These are phyloP conservation scores for Danionella cerebrum DNA, from an alignment of 2,113 vertebrate genomes.

Conservation along the genomic window DNA sequence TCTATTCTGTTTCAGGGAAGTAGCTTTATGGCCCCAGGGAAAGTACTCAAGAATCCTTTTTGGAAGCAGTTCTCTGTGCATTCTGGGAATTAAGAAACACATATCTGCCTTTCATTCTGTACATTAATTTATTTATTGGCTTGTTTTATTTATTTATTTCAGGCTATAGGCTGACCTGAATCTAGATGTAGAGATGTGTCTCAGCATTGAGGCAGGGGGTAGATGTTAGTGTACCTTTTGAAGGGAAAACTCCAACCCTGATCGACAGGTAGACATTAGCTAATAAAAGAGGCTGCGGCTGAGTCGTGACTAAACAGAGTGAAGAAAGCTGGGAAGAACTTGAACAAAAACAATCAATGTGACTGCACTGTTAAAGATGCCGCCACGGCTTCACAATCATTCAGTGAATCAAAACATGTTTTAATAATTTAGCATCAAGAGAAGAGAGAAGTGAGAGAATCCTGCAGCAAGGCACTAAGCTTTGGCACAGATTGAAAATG, in stretches of 20 bases:
- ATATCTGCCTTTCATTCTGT: slow-evolving; percentile 19
- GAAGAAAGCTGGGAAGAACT: slow-evolving; percentile 6
- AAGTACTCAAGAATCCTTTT: slow-evolving; percentile 55
- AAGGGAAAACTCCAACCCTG: neutral
- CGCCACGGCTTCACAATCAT: slow-evolving; percentile 69
- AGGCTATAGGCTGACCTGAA: slow-evolving; percentile 61
- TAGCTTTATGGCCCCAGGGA: slow-evolving; percentile 56
- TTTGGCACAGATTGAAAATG: slow-evolving; percentile 36
- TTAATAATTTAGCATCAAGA: slow-evolving; percentile 75
- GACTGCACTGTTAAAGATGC: slow-evolving; percentile 57
- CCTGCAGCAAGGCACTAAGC: slow-evolving; percentile 54
- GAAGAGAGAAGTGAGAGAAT: slow-evolving; percentile 43
- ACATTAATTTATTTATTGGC: neutral
- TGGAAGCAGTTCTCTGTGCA: slow-evolving; percentile 59
- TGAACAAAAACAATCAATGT: slow-evolving; percentile 53
- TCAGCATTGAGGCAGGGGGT: slow-evolving; percentile 25
- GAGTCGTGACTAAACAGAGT: slow-evolving; percentile 39
- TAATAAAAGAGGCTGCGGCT: slow-evolving; percentile 25
- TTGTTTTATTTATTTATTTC: slow-evolving; percentile 32
- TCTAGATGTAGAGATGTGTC: slow-evolving; percentile 54
- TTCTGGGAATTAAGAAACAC: slow-evolving; percentile 60
- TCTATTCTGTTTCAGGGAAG: slow-evolving; percentile 37
- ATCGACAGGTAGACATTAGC: slow-evolving; percentile 2
- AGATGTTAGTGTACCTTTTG: slow-evolving; percentile 22
- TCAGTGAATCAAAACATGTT: slow-evolving; percentile 74